phyloP scores from a whole-genome alignment of 1,140 invertebrate genomes.

The Condylostylus longicornis region DNA sequence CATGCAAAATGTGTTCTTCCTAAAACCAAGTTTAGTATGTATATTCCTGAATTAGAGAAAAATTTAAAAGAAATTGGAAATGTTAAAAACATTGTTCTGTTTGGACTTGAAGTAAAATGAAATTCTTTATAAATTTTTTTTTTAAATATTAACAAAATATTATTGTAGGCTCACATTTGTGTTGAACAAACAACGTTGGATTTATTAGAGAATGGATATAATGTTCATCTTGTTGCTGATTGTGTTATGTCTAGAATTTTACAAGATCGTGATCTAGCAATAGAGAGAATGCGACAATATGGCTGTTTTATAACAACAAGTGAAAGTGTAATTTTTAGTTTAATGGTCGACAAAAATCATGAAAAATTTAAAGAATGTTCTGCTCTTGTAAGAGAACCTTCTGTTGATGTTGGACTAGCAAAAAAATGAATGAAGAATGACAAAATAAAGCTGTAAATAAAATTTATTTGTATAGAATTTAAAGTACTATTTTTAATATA shows the following conservation, averaged over 20 bases:
- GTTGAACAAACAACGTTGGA: conserved; percentile 78
- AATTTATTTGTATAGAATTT: too few relatives aligned
- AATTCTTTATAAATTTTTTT: neutral
- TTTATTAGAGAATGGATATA: conserved; percentile 46
- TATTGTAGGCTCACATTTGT: conserved; percentile 62
- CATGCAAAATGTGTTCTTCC: conserved; percentile 44
- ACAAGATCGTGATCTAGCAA: conserved; percentile 49
- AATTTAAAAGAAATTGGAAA: conserved; percentile 36
- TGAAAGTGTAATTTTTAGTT: conserved; percentile 64
- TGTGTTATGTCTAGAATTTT: conserved; percentile 58
- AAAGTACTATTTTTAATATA: too few relatives aligned
- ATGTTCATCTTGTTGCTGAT: conserved; percentile 77
- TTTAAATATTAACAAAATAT: neutral
- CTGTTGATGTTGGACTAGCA: conserved; percentile 40
- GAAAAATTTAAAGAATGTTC: conserved; percentile 58
- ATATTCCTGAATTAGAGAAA: conserved; percentile 51
- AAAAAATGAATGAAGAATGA: too few relatives aligned
- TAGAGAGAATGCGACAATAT: conserved; percentile 58
- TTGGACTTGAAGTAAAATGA: conserved; percentile 60
- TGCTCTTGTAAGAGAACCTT: conserved; percentile 43
- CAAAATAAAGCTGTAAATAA: too few relatives aligned
- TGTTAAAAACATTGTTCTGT: conserved; percentile 51
- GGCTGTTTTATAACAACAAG: conserved; percentile 64
- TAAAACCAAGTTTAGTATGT: conserved; percentile 80
- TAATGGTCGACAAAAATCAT: conserved; percentile 56